phyloP scores from a whole-genome alignment of 2,888 invertebrate species.

The Aporophyla lueneburgensis region DNA sequence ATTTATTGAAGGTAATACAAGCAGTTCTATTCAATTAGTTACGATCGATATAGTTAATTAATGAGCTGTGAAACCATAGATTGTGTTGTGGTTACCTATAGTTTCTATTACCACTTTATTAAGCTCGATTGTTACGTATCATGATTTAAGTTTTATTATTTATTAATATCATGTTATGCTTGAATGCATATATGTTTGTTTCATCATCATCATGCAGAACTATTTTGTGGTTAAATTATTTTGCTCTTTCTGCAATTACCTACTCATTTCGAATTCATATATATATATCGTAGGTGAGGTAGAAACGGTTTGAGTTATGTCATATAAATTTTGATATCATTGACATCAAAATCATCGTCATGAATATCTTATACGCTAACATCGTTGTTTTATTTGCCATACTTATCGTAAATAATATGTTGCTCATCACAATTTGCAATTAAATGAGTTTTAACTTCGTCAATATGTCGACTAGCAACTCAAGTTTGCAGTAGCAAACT shows the following conservation, averaged over 20 bases:
- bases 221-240: background rate
- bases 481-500: background rate
- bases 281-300: background rate
- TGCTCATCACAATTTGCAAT: background rate
- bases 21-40: slow-evolving; percentile 82
- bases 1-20: slow-evolving; percentile 82
- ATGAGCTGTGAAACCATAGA: slow-evolving; percentile 65
- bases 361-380: background rate
- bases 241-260: background rate
- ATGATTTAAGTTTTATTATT: slow-evolving; percentile 12
- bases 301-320: background rate
- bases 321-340: background rate
- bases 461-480: background rate
- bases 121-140: slow-evolving; percentile 26
- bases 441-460: background rate
- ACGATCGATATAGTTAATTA: slow-evolving; percentile 63
- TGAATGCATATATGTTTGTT: background rate
- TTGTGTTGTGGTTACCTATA: slow-evolving; percentile 53
- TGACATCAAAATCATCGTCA: background rate
- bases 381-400: background rate
- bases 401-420: background rate
- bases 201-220: background rate
- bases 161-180: background rate
- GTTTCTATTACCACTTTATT: slow-evolving; percentile 50
- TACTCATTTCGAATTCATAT: background rate